These are phyloP conservation scores for Augochlorella aurata DNA, from an alignment of 2,888 invertebrate species.

Conservation along the genomic window DNA sequence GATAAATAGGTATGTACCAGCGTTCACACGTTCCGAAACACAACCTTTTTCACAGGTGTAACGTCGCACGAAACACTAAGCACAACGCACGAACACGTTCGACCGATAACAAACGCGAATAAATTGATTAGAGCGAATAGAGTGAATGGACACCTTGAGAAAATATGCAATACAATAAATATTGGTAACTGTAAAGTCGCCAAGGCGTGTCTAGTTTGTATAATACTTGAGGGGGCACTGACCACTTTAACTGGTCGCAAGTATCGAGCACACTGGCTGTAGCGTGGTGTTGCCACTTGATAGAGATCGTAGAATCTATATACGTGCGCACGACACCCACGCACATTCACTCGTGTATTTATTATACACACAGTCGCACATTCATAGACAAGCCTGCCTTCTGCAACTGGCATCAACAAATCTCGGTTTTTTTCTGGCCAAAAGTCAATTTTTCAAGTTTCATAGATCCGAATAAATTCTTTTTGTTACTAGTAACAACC, in stretches of 20 bases:
- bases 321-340: background rate
- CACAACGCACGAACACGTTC: background rate
- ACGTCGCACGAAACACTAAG: background rate
- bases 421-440: too few species aligned
- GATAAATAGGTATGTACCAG: conserved; percentile 3
- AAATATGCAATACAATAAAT: background rate
- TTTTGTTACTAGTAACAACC: too few species aligned
- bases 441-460: too few species aligned
- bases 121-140: background rate
- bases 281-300: conserved; percentile 60
- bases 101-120: background rate
- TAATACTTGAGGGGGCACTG: conserved; percentile 66
- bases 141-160: background rate
- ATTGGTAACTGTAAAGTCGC: background rate
- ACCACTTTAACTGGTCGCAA: conserved; percentile 66
- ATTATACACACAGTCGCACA: background rate
- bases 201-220: conserved; percentile 21
- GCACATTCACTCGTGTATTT: background rate
- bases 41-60: too few species aligned
- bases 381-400: background rate
- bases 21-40: background rate
- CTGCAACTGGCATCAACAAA: conserved; percentile 25
- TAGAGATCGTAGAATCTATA: conserved; percentile 48
- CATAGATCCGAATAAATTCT: too few species aligned
- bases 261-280: conserved; percentile 66